Evolutionary conservation across 1,140 invertebrate species (phyloP).

Genomic region (Spodoptera frugiperda): DNA sequence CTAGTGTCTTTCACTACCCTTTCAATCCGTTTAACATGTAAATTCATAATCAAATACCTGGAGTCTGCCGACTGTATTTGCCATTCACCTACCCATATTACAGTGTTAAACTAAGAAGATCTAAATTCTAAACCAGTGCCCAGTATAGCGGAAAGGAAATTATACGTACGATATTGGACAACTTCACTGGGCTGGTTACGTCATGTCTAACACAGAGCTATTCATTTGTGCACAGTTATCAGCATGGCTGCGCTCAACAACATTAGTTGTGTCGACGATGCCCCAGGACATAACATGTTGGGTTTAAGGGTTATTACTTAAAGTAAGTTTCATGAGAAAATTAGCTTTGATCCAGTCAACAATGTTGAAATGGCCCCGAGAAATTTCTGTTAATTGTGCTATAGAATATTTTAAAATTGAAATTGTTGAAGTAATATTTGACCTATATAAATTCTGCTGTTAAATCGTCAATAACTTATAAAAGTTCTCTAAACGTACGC

Average conservation of each 20-base stretch:
- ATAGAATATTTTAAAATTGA: no score
- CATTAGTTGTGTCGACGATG: constrained; percentile 33
- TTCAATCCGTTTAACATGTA: no score
- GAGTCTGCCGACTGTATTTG: neutral
- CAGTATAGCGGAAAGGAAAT: constrained; percentile 21
- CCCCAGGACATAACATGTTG: constrained; percentile 35
- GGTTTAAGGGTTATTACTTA: constrained; percentile 21
- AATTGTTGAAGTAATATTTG: no score
- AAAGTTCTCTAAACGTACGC: no score
- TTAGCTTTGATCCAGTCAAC: constrained; percentile 23
- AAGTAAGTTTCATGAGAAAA: constrained; percentile 37
- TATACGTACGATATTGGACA: constrained; percentile 41
- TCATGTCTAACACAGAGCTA: constrained; percentile 39
- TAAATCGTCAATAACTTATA: no score
- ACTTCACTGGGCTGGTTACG: constrained; percentile 22
- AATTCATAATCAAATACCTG: neutral
- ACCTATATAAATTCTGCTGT: no score
- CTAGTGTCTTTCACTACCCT: no score
- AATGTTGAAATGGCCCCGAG: neutral
- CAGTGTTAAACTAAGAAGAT: constrained; percentile 9
- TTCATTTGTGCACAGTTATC: constrained; percentile 35
- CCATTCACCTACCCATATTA: neutral
- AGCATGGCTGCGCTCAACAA: constrained; percentile 29
- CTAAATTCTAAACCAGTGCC: constrained; percentile 4
- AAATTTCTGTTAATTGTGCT: constrained; percentile 12